These are phyloP conservation scores for Hepsetus odoe DNA, from an alignment of 2,113 vertebrate species.

Conservation along the genomic window DNA sequence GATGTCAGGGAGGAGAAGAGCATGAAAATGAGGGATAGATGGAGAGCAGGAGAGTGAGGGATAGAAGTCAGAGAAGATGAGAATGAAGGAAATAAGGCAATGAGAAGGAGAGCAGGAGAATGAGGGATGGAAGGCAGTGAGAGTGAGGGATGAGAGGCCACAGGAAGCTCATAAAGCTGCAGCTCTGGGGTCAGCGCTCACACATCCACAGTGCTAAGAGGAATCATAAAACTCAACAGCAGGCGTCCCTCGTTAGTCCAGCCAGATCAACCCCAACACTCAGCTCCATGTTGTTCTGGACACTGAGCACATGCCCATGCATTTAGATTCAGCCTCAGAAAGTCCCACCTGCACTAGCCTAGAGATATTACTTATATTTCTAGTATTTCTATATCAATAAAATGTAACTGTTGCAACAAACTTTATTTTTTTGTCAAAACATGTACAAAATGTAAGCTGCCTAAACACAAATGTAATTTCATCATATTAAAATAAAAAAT, in stretches of 20 bases:
- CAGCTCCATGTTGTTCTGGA: constrained; percentile 74
- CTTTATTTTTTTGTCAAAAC: too few species aligned
- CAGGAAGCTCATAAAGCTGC: constrained; percentile 73
- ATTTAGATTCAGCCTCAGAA: background rate
- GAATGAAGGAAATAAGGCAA: too few species aligned
- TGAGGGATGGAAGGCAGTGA: constrained; percentile 55
- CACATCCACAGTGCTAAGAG: constrained; percentile 74
- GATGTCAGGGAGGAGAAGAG: too few species aligned
- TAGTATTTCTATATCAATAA: too few species aligned
- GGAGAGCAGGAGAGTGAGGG: too few species aligned
- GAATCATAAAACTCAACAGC: constrained; percentile 76
- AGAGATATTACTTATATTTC: background rate
- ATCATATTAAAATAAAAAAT: too few species aligned
- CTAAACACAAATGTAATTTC: too few species aligned
- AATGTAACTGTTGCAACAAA: too few species aligned
- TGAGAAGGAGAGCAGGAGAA: constrained; percentile 61
- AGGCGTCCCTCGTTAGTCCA: constrained; percentile 74
- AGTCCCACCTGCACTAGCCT: too few species aligned
- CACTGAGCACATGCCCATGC: constrained; percentile 53
- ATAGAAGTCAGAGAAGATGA: too few species aligned
- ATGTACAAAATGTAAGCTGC: too few species aligned
- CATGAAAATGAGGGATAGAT: too few species aligned
- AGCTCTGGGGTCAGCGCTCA: constrained; percentile 73
- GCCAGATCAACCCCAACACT: constrained; percentile 73
- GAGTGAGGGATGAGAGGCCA: constrained; percentile 69